These are phyloP conservation scores for Syrista parreyssii DNA, from an alignment of 2,888 invertebrate species.

Conservation along the genomic window DNA sequence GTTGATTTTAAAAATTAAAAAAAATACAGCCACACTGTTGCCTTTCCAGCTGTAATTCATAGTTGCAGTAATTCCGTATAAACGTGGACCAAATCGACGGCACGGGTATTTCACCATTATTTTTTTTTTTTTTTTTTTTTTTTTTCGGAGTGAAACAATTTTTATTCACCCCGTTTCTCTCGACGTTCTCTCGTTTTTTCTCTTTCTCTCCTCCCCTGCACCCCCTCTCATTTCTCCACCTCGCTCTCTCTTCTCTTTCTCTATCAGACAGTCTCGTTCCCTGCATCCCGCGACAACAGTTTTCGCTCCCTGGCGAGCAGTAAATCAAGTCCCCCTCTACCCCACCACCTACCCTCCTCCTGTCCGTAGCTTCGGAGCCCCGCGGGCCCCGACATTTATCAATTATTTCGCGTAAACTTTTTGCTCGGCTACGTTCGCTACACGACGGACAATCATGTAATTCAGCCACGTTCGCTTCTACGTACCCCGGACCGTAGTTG, in stretches of 20 bases:
- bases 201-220: constrained; percentile 18
- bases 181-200: constrained; percentile 13
- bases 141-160: neutral
- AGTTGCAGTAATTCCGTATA: neutral
- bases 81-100: neutral
- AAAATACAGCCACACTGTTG: no score
- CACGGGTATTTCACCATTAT: neutral
- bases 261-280: constrained; percentile 19
- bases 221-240: constrained; percentile 21
- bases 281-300: constrained; percentile 50
- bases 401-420: constrained; percentile 56
- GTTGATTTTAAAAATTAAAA: no score
- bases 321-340: constrained; percentile 44
- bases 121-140: neutral
- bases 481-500: no score
- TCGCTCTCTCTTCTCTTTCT: constrained; percentile 17
- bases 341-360: neutral
- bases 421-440: constrained; percentile 32
- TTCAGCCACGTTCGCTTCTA: constrained; percentile 40
- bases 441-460: constrained; percentile 53
- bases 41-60: neutral
- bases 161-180: neutral
- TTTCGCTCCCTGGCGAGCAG: constrained; percentile 51
- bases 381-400: constrained; percentile 51
- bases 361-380: constrained; percentile 22